Conservation (phyloP, 2,113 vertebrate genomes). For the Bubalus kerabau region DNA sequence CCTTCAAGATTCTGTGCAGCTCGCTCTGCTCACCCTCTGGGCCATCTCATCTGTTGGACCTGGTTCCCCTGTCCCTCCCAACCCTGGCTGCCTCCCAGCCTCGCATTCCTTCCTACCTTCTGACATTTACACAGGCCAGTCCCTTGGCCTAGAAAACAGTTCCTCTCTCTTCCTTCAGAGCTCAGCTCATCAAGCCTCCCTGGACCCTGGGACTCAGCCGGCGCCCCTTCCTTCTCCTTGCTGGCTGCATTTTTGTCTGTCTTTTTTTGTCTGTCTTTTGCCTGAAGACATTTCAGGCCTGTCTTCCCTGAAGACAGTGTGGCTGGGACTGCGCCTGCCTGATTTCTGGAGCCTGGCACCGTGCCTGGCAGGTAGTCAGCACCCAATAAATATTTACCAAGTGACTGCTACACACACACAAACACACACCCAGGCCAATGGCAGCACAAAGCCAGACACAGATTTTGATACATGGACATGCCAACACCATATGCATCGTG, state of each 20-base stretch:
- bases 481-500: rapidly evolving
- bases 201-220: background rate
- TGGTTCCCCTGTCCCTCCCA: background rate
- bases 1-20: background rate
- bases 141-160: background rate
- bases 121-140: background rate
- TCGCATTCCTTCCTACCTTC: background rate
- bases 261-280: no score
- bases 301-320: background rate
- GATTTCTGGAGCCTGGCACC: background rate
- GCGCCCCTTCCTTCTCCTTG: background rate
- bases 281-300: background rate
- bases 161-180: background rate
- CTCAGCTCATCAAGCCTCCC: background rate
- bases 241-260: background rate
- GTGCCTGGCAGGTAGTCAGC: background rate
- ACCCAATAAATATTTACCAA: background rate
- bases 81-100: background rate
- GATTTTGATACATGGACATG: rapidly evolving
- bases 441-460: background rate
- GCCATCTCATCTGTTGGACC: background rate
- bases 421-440: background rate
- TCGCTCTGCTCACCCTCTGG: rapidly evolving
- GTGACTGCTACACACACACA: background rate
- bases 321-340: background rate